Percentiles rank a stretch among this genome's conserved stretches.
These are phyloP conservation scores for Peribatodes rhomboidaria DNA, from an alignment of 2,888 invertebrate species.

Conservation along the genomic window DNA sequence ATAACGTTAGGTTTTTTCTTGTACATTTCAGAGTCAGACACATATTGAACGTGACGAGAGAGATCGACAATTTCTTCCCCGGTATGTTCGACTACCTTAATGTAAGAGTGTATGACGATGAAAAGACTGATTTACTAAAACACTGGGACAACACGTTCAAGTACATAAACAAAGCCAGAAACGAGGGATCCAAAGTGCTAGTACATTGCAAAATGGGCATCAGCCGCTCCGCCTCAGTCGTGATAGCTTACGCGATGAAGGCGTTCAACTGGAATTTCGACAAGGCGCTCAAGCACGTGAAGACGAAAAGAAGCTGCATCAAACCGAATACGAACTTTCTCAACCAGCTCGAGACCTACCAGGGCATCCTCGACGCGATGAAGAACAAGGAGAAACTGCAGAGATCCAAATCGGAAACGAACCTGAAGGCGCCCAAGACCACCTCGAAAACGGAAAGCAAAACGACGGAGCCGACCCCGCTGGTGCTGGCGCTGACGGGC, in stretches of 20 bases:
- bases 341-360: constrained; percentile 97
- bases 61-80: constrained; percentile 99
- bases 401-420: constrained; percentile 97
- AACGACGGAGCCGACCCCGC: constrained; percentile 87
- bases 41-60: constrained; percentile 98
- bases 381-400: constrained; percentile 97
- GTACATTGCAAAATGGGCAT: constrained; percentile 99
- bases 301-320: constrained; percentile 96
- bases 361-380: constrained; percentile 98
- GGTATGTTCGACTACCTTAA: constrained; percentile 98
- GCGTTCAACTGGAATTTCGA: constrained; percentile 97
- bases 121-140: constrained; percentile 97
- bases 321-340: constrained; percentile 98
- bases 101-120: constrained; percentile 98
- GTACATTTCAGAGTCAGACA: constrained; percentile 93
- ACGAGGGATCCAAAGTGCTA: constrained; percentile 96
- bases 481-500: constrained; percentile 85
- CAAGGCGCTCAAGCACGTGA: constrained; percentile 95
- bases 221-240: constrained; percentile 98
- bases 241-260: constrained; percentile 99
- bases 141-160: constrained; percentile 99
- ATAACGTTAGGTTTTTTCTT: not conserved
- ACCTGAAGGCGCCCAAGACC: constrained; percentile 90
- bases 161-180: constrained; percentile 97
- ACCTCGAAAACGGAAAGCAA: constrained; percentile 85